A percentile compares a stretch with the other conserved stretches of the same genome.
These are phyloP conservation scores for Agelas oroides DNA, from an alignment of 37 sponge, comb jelly and placozoan genomes.

Conservation along the genomic window DNA sequence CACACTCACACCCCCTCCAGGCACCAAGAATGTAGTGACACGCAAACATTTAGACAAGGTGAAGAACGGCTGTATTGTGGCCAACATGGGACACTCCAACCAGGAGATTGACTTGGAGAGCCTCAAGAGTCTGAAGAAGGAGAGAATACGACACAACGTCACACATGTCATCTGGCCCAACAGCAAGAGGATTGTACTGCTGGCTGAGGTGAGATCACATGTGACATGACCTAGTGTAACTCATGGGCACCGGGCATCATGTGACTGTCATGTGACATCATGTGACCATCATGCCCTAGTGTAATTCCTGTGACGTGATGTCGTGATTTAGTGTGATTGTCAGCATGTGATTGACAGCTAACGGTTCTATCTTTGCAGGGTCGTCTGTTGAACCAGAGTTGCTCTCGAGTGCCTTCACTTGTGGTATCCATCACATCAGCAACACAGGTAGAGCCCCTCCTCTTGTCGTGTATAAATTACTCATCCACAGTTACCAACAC, in stretches of 20 bases:
- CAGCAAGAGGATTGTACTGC: slow-evolving; percentile 69
- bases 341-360: too few relatives aligned
- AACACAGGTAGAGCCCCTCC: slow-evolving; percentile 69
- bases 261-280: too few relatives aligned
- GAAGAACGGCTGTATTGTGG: slow-evolving; percentile 82
- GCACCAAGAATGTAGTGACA: slow-evolving; percentile 78
- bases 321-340: too few relatives aligned
- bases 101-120: slow-evolving; percentile 87
- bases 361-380: slow-evolving; percentile 67
- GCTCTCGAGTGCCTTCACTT: slow-evolving; percentile 82
- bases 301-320: too few relatives aligned
- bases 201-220: slow-evolving; percentile 76
- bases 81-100: slow-evolving; percentile 93
- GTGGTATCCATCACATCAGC: slow-evolving; percentile 83
- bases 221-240: too few relatives aligned
- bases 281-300: too few relatives aligned
- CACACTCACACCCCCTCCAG: slow-evolving; percentile 44
- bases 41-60: slow-evolving; percentile 80
- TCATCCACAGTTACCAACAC: too few relatives aligned
- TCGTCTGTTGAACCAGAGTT: slow-evolving; percentile 73
- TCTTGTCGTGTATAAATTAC: too few relatives aligned
- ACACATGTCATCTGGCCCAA: slow-evolving; percentile 79
- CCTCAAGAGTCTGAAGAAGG: slow-evolving; percentile 57
- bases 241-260: neutral
- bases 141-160: slow-evolving; percentile 69